Evolutionary conservation across 2,888 invertebrate genomes (phyloP), one percentile per base, ranked within the genome.

Genomic region (Caenorhabditis sp.): DNA sequence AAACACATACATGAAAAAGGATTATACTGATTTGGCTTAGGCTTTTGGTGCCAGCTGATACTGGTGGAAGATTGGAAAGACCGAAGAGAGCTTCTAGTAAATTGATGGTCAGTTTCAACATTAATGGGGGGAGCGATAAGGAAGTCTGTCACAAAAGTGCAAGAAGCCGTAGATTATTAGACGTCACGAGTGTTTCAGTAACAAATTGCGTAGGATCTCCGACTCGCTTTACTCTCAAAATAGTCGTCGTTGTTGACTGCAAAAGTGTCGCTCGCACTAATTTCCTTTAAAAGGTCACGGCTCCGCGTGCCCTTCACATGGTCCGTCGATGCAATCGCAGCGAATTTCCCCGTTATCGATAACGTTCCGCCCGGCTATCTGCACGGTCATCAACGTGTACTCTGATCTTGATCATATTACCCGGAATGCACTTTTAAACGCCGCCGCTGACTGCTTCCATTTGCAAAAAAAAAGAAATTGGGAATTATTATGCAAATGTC

Each of bases 291-390:
- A 46, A 46, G 46, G 46, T 46, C 46, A 46, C 26, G 24, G 46
- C 46, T 46, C 46, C n/a, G 5, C 46, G n/a, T 46, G 46, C 46
- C 46, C 46, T 46, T 46, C 46, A 46, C 46, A 46, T 46, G 46
- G 46, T 46, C 46, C 26, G 8, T n/a, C 13, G 46, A 46, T 46
- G 13, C 17, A 6, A 46, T 22, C 46, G 20, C 13, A 13, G 24
- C 13, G 26, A 4, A 41, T 24, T 20, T 13, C 45, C 20, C 15
- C 15, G 22, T 24, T 13, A 24, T n/a, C 22, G 46, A 46, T 46
- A 46, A 45, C 2, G 43, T 9, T 22, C 43, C 24, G 46, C 24
- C 20, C 22, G 22, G 8, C 2, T 46, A 13, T 46, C 46, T 24
- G 26, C 26, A n/a, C 46, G 46, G 46, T 24, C 46, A 26, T 24